Percentiles rank a stretch among this genome's conserved stretches.
These are phyloP conservation scores for Chondrosia reniformis DNA, from an alignment of 37 sponge, comb jelly and placozoan species.

Conservation along the genomic window DNA sequence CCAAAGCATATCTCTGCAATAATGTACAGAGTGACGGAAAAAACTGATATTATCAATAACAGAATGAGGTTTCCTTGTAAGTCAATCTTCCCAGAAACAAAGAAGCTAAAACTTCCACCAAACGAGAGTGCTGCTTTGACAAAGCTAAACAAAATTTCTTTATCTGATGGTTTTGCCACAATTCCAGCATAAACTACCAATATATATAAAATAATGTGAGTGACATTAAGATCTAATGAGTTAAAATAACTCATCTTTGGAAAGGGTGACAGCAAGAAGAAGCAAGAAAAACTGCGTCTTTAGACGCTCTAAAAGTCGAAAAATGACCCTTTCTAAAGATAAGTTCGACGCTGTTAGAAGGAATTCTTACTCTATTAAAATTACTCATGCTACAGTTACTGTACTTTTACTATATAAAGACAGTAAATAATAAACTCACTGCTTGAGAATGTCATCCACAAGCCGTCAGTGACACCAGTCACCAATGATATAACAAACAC, in stretches of 20 bases:
- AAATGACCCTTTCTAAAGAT: too few relatives aligned
- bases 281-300: too few relatives aligned
- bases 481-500: conserved; percentile 35
- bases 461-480: conserved; percentile 52
- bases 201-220: too few relatives aligned
- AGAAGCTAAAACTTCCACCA: conserved; percentile 2
- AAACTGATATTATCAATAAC: not conserved
- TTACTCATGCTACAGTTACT: too few relatives aligned
- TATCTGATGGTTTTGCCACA: not conserved
- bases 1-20: conserved; percentile 2
- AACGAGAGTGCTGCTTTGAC: not conserved
- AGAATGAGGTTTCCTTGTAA: not conserved
- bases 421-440: too few relatives aligned
- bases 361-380: too few relatives aligned
- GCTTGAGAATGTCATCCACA: conserved; percentile 48
- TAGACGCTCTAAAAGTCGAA: too few relatives aligned
- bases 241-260: too few relatives aligned
- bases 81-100: not conserved
- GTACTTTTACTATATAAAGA: too few relatives aligned
- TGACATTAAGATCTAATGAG: too few relatives aligned
- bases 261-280: too few relatives aligned
- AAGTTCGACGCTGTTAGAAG: too few relatives aligned
- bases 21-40: not conserved
- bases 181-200: conserved; percentile 10
- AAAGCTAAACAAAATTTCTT: not conserved